phyloP scores from a whole-genome alignment of 2,888 invertebrate species.

The Iselma pallidipennis region DNA sequence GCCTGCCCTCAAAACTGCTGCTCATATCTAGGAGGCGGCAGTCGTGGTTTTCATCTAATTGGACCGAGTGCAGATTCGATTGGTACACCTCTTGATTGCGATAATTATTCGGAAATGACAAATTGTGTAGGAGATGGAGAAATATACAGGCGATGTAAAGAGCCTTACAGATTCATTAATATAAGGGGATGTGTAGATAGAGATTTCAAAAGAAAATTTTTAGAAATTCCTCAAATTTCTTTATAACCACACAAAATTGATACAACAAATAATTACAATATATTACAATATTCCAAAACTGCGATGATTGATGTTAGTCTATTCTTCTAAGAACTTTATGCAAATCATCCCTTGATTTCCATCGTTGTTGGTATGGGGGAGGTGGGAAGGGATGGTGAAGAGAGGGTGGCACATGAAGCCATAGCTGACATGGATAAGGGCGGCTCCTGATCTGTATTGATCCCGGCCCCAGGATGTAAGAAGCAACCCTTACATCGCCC shows the following conservation, averaged over 20 bases:
- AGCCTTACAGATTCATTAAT: too few relatives aligned
- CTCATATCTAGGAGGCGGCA: conserved; percentile 6
- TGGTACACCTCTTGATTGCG: conserved; percentile 17
- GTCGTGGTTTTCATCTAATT: conserved; percentile 39
- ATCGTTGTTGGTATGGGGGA: not conserved
- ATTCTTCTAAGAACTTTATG: not conserved
- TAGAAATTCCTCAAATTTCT: too few relatives aligned
- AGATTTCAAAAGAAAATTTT: too few relatives aligned
- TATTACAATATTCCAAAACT: conserved; percentile 3
- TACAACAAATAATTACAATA: conserved; percentile 4
- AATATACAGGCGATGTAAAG: not conserved
- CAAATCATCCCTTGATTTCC: not conserved
- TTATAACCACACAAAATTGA: conserved; percentile 11
- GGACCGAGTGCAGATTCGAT: conserved; percentile 24
- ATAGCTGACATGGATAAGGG: conserved; percentile 57
- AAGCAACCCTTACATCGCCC: conserved; percentile 56
- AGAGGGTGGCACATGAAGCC: conserved; percentile 43
- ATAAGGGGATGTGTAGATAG: too few relatives aligned
- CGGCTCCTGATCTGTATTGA: conserved; percentile 59
- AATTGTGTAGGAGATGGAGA: not conserved
- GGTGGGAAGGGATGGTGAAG: conserved; percentile 29
- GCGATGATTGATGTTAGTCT: not conserved
- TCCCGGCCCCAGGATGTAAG: conserved; percentile 57
- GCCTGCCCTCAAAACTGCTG: not conserved
- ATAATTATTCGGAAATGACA: conserved; percentile 10